Conservation (phyloP, 1,140 invertebrate species). For the Philotrypesis tridentata region DNA sequence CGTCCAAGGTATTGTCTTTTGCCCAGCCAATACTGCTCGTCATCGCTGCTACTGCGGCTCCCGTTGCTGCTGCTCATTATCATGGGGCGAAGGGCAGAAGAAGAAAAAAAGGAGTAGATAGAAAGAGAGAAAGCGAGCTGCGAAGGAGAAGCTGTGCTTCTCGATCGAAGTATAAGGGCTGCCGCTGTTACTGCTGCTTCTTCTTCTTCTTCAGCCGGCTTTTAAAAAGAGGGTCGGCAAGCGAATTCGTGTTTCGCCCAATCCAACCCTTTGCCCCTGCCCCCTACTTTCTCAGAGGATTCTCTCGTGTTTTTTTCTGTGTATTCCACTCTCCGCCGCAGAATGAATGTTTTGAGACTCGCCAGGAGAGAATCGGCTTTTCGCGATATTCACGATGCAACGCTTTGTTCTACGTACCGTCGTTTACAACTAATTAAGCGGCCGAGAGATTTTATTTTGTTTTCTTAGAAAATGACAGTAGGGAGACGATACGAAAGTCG, state of each 20-base stretch:
- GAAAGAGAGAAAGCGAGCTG: conserved; percentile 25
- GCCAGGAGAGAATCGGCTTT: neutral
- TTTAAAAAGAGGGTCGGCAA: conserved; percentile 19
- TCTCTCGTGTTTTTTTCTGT: neutral
- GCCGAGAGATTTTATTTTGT: neutral
- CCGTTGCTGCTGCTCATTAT: conserved; percentile 64
- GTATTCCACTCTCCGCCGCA: neutral
- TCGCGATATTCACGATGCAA: neutral
- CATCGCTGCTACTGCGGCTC: neutral
- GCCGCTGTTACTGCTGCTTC: conserved; percentile 4
- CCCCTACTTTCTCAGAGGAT: neutral
- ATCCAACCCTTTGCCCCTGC: neutral
- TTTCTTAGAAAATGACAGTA: neutral
- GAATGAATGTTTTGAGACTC: too few species aligned
- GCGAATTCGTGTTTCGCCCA: conserved; percentile 25
- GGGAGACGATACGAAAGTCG: neutral
- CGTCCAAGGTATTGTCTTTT: conserved; percentile 70
- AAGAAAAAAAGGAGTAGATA: conserved; percentile 19
- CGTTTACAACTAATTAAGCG: conserved; percentile 25
- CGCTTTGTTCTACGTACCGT: too few species aligned
- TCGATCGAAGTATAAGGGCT: conserved; percentile 27
- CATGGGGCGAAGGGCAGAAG: conserved; percentile 22
- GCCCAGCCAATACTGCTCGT: conserved; percentile 67
- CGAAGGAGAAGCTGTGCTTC: conserved; percentile 25
- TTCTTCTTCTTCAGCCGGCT: neutral